Base-by-base conservation (phyloP, 2,113 vertebrate genomes). In the Thryonomys swinderianus region DNA sequence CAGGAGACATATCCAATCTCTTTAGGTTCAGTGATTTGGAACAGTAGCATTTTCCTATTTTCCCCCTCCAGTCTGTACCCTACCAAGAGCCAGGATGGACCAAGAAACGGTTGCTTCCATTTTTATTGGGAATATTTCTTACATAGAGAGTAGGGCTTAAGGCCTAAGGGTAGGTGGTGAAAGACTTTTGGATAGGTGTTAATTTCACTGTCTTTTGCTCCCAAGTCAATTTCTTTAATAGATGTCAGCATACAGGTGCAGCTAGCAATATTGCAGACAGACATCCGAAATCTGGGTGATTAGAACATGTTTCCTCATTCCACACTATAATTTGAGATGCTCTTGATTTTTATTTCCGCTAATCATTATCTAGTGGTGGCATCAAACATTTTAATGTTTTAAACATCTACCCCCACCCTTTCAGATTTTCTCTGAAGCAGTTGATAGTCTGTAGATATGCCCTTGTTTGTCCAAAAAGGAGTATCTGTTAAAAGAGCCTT, bases 11-110 rank as follows among this genome's bases (percentile, higher is more conserved):
- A 85, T 53, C 88, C 79, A 91, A 71, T 96, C 89, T 94, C 61
- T 88, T 97, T 94, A 94, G 95, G 86, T 91, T 95, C 94, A 96
- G 76, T 95, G 91, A 95, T 87, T 88, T 48, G 92, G 85, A 94
- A 95, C 0, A 1, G 57, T n/a, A 95, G 45, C 32, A 16, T 93
- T 95, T 91, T 59, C 57, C 59, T 88, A 3, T 85, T 53, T 51
- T 3, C 11, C 21, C n/a, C 69, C 13, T 3, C 17, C 5, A 1
- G 7, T 69, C 53, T 23, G 2, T 59, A 57, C 14, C 40, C 40
- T 37, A 48, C 30, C 32, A 32, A 67, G 64, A 96, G 73, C 37
- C 18, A n/a, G 83, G 27, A 66, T 59, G 42, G 62, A 64, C 3
- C 0, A 7, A 69, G 45, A 34, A 93, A 34, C 7, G 71, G 37